phyloP scores from a whole-genome alignment of 2,888 invertebrate species.

The Galeopsomyia nigrocyanea region DNA sequence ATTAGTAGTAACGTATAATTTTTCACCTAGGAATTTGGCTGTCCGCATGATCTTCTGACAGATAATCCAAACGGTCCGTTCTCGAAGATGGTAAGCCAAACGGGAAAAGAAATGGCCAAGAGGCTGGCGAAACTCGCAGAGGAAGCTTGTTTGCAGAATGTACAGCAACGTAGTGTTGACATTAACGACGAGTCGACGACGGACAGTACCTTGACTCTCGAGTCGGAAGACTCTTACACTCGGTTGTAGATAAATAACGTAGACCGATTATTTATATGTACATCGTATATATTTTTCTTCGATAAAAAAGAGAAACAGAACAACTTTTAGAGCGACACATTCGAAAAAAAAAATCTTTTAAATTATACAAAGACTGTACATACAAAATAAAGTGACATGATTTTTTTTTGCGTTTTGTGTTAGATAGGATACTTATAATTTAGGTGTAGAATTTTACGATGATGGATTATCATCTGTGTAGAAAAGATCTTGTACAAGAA shows the following conservation, averaged over 20 bases:
- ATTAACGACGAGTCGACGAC: conserved; percentile 9
- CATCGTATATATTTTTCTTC: conserved; percentile 28
- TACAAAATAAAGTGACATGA: background rate
- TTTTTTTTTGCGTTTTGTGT: no score
- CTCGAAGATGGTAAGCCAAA: conserved; percentile 79
- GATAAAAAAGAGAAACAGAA: conserved; percentile 12
- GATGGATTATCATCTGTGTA: conserved; percentile 28
- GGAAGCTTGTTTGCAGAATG: conserved; percentile 46
- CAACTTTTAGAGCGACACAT: conserved; percentile 6
- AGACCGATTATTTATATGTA: conserved; percentile 19
- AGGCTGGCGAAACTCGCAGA: conserved; percentile 69
- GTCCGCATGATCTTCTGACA: conserved; percentile 76
- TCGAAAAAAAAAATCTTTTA: conserved; percentile 29
- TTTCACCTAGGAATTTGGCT: conserved; percentile 75
- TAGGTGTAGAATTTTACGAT: conserved; percentile 6
- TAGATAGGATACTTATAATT: background rate
- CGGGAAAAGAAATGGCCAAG: conserved; percentile 74
- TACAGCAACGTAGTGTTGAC: conserved; percentile 31
- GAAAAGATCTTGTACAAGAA: conserved; percentile 35
- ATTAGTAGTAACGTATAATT: no score
- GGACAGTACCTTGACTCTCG: background rate
- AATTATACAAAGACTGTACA: conserved; percentile 38
- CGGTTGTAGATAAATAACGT: conserved; percentile 28
- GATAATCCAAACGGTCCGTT: conserved; percentile 74
- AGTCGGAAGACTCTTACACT: conserved; percentile 29